A percentile compares a stretch with the other conserved stretches of the same genome.
These are phyloP conservation scores for Hemiprocne comata DNA, from an alignment of 2,113 vertebrate genomes.

Conservation along the genomic window DNA sequence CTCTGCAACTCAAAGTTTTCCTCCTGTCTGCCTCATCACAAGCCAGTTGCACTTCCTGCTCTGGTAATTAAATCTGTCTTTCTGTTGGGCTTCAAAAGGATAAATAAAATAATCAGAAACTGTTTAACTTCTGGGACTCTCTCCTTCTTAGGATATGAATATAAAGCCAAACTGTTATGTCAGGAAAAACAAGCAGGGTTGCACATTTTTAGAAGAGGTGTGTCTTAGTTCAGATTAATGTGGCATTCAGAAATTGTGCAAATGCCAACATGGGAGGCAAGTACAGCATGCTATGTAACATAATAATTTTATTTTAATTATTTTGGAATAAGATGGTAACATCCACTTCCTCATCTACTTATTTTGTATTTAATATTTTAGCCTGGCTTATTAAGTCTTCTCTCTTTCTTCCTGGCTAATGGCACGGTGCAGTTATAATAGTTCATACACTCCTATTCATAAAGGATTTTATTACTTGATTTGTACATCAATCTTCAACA, in stretches of 20 bases:
- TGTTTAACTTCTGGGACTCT: not conserved
- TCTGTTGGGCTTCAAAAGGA: not conserved
- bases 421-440: not conserved
- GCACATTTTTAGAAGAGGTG: constrained; percentile 41
- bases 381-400: not conserved
- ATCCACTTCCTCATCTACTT: not conserved
- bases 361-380: not conserved
- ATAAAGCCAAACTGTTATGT: not conserved
- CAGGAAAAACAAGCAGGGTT: not conserved
- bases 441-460: not conserved
- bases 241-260: not conserved
- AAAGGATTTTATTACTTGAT: not conserved
- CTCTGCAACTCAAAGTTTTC: not conserved
- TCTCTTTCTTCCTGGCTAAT: not conserved
- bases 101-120: not conserved
- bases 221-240: constrained; percentile 2
- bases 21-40: not conserved
- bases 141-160: not conserved
- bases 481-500: not conserved
- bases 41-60: not conserved
- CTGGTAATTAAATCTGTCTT: not conserved
- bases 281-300: not conserved
- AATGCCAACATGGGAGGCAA: not conserved
- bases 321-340: not conserved
- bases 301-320: not conserved